Evolutionary conservation across 2,888 invertebrate species (phyloP).

Genomic region (Temnothorax rugatulus): DNA sequence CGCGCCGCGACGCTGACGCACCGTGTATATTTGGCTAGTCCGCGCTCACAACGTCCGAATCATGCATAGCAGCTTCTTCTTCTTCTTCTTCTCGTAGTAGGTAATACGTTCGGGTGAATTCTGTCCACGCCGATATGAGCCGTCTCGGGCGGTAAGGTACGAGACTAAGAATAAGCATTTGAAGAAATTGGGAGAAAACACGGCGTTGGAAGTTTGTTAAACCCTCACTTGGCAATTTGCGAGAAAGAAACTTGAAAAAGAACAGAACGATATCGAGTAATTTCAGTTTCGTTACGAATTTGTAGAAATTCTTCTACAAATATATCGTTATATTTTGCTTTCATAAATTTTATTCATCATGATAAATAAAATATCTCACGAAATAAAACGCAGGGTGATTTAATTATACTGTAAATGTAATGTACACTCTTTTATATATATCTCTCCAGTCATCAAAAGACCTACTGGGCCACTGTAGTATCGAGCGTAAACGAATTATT

Average conservation of each 20-base stretch:
- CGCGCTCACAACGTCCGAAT: constrained; percentile 72
- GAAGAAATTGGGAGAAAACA: constrained; percentile 28
- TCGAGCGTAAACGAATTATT: constrained; percentile 22
- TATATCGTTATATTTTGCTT: not conserved
- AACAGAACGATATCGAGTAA: not conserved
- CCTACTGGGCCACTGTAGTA: constrained; percentile 23
- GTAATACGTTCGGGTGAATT: constrained; percentile 65
- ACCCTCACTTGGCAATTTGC: constrained; percentile 5
- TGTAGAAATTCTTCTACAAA: not conserved
- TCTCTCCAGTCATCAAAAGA: constrained; percentile 26
- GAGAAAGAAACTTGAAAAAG: not conserved
- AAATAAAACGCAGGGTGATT: not conserved
- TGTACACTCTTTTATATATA: not conserved
- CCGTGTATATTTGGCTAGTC: constrained; percentile 85
- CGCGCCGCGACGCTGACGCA: constrained; percentile 86
- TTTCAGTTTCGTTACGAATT: not conserved
- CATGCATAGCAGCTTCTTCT: constrained; percentile 68
- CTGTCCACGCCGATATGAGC: constrained; percentile 54
- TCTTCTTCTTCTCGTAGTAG: constrained; percentile 67
- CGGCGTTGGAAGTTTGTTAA: constrained; percentile 24
- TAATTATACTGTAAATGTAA: constrained; percentile 3
- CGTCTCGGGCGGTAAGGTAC: constrained; percentile 73
- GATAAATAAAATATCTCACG: not conserved
- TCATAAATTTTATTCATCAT: not conserved
- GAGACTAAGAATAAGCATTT: constrained; percentile 38